Evolutionary conservation across 2,113 vertebrate species (phyloP).

Genomic region (Furnarius figulus): DNA sequence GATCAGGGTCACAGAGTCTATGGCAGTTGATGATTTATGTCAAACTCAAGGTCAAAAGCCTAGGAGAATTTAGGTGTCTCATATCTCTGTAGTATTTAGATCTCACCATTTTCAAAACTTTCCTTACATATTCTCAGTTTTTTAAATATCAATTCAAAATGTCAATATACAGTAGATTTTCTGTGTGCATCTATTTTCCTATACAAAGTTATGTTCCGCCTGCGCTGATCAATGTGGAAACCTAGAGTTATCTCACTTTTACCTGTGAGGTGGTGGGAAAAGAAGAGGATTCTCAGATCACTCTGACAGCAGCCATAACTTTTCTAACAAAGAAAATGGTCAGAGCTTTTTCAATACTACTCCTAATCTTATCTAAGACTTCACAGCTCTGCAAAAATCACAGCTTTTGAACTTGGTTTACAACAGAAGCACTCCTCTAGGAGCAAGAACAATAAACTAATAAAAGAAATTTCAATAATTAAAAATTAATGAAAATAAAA

Average conservation of each 20-base stretch:
- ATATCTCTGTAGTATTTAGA: background rate
- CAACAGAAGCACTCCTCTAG: background rate
- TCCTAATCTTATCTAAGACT: background rate
- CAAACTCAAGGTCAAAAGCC: background rate
- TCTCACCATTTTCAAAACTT: background rate
- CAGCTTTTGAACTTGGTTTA: background rate
- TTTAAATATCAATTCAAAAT: background rate
- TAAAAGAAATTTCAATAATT: background rate
- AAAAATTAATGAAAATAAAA: background rate
- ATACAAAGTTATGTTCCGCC: background rate
- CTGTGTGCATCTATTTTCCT: background rate
- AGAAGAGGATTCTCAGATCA: background rate
- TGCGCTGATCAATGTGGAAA: background rate
- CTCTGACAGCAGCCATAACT: background rate
- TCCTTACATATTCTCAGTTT: background rate
- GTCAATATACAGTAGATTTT: background rate
- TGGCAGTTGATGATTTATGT: background rate
- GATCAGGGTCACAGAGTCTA: background rate
- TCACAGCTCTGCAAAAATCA: background rate
- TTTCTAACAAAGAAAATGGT: background rate
- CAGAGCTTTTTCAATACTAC: background rate
- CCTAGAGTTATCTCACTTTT: background rate
- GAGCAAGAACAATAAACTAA: background rate
- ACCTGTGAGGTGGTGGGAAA: background rate
- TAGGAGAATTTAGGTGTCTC: background rate